A percentile compares a stretch with the other conserved stretches of the same genome.
phyloP scores from a whole-genome alignment of 2,797 vertebrate genomes.

The Remorina albescens region DNA sequence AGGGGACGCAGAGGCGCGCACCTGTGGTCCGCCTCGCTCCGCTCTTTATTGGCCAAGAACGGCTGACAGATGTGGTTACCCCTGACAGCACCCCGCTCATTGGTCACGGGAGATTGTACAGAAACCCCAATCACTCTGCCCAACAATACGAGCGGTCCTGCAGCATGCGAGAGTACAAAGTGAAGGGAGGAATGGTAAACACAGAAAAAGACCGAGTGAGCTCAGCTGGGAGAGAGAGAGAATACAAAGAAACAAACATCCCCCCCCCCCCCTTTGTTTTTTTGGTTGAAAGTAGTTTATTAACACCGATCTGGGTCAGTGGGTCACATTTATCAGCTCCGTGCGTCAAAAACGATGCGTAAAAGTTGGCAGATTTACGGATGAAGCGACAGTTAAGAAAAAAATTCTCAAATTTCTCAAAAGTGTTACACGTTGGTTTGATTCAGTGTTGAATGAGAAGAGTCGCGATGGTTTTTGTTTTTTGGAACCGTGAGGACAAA shows the following conservation, averaged over 20 bases:
- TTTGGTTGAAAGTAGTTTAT: conserved; percentile 11
- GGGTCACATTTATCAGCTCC: conserved; percentile 32
- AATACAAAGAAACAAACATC: background rate
- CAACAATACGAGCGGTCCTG: conserved; percentile 77
- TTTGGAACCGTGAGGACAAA: conserved; percentile 54
- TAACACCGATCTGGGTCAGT: conserved; percentile 52
- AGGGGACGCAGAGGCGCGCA: conserved; percentile 92
- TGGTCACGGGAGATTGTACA: conserved; percentile 86
- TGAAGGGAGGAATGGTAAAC: conserved; percentile 61
- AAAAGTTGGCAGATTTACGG: conserved; percentile 56
- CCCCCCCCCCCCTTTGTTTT: no score
- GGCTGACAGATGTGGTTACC: conserved; percentile 95
- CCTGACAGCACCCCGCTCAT: conserved; percentile 92
- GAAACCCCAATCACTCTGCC: conserved; percentile 79
- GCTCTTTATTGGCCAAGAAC: conserved; percentile 92
- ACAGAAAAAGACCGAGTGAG: conserved; percentile 22
- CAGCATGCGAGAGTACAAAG: conserved; percentile 69
- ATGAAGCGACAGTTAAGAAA: background rate
- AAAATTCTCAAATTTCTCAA: background rate
- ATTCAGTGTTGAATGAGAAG: no score
- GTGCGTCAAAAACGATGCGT: conserved; percentile 59
- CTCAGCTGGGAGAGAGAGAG: background rate
- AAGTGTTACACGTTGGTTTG: background rate
- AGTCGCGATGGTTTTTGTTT: no score
- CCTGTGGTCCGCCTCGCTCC: conserved; percentile 91